phyloP scores from a whole-genome alignment of 2,888 invertebrate species.

The Caenorhabditis sp. region DNA sequence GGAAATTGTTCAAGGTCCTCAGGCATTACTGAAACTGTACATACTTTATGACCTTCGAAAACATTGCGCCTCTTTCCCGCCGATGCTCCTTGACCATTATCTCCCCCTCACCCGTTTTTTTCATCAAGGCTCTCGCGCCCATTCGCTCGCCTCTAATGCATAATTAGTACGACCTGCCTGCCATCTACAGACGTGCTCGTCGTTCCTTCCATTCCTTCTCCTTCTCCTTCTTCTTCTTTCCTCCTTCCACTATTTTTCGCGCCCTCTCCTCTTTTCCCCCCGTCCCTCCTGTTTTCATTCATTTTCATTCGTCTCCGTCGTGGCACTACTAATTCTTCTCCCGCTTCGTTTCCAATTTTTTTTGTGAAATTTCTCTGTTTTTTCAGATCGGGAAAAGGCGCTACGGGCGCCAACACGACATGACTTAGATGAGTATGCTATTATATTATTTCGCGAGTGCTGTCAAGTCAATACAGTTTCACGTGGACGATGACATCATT shows the following conservation, averaged over 20 bases:
- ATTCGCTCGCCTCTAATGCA: constrained; percentile 24
- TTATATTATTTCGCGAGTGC: constrained; percentile 79
- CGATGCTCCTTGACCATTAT: too few relatives aligned
- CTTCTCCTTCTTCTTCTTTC: not conserved
- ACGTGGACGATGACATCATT: constrained; percentile 80
- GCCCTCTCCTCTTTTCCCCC: not conserved
- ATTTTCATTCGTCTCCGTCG: constrained; percentile 17
- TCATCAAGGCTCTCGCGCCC: too few relatives aligned
- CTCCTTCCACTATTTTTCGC: constrained; percentile 1
- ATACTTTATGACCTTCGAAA: too few relatives aligned
- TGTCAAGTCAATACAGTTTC: constrained; percentile 78
- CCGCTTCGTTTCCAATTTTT: constrained; percentile 11
- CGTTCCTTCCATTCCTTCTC: not conserved
- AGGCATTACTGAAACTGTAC: too few relatives aligned
- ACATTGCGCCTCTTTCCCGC: not conserved
- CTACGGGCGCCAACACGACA: constrained; percentile 56
- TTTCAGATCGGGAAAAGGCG: constrained; percentile 62
- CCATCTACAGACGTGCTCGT: constrained; percentile 48
- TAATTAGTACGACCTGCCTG: constrained; percentile 58
- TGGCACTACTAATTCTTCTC: constrained; percentile 29
- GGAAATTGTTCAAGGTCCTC: too few relatives aligned
- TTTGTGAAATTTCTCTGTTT: constrained; percentile 5
- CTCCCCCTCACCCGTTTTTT: too few relatives aligned
- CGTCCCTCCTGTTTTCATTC: constrained; percentile 20
- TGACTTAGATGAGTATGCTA: constrained; percentile 70